Evolutionary conservation across 2,113 vertebrate genomes (phyloP), one percentile per base, ranked within the genome.

Genomic region (Geococcyx californianus): DNA sequence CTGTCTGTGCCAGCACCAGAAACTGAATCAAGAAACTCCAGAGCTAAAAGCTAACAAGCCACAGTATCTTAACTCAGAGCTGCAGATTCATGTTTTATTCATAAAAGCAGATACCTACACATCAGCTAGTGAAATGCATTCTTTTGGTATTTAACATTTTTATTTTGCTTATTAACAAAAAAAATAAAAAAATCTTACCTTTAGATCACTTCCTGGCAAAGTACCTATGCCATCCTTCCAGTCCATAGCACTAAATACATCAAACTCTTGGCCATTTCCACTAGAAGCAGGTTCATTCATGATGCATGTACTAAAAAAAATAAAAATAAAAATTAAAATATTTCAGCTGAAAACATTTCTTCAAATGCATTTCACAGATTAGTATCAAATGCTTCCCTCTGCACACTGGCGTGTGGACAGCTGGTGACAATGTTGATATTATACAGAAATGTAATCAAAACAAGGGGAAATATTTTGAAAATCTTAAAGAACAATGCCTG

Each of bases 201-300:
- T 99, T 87, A 99, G 98, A 93, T 99, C 98, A 97, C 99, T 99
- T 96, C 99, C 99, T 64, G 99, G 99, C 89, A 99, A 98, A 5
- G 99, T 99, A 60, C 99, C 99, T 87, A 99, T 99, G 86, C 99
- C 99, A 86, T 99, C 99, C 97, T 99, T 99, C 99, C 99, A 99
- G 96, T 99, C 99, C 97, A 99, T 98, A 91, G 99, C 99, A 89
- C 98, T 98, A 94, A 99, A 99, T 88, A 99, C 99, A 96, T 99
- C 99, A 97, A 99, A 99, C 54, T 99, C 99, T 93, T 98, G 98
- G 67, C 98, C 97, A 93, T 96, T 98, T 91, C 97, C 94, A 84
- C 97, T 98, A 74, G 98, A 97, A 19, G 97, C 97, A 87, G 98
- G 98, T 77, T 98, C 98, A 89, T 98, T 98, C 98, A 99, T 99